phyloP scores from a whole-genome alignment of 2,888 invertebrate genomes.

The Branchellion lobata region DNA sequence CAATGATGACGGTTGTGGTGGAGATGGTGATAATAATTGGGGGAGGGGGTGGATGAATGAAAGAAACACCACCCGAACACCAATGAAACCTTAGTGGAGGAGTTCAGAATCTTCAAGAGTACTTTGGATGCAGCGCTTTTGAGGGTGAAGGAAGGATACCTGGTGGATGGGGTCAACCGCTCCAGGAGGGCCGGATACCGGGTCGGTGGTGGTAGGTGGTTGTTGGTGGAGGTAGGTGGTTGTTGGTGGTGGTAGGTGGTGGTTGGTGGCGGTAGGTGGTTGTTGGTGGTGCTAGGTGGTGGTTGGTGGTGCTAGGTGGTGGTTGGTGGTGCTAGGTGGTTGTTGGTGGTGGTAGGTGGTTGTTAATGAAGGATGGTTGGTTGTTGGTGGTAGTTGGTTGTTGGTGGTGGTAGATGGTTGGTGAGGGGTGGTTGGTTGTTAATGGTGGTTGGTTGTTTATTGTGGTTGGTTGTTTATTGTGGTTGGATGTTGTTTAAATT shows the following conservation, averaged over 20 bases:
- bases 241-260: not conserved
- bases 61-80: too few relatives aligned
- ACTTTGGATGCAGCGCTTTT: not conserved
- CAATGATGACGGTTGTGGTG: too few relatives aligned
- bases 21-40: too few relatives aligned
- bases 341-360: too few relatives aligned
- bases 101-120: not conserved
- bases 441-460: too few relatives aligned
- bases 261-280: not conserved
- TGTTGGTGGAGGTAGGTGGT: not conserved
- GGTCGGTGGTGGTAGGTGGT: not conserved
- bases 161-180: not conserved
- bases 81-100: not conserved
- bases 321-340: too few relatives aligned
- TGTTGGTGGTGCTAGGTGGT: not conserved
- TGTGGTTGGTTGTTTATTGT: too few relatives aligned
- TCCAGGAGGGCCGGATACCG: not conserved
- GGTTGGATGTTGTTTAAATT: too few relatives aligned
- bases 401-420: not conserved
- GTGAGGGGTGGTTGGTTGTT: too few relatives aligned
- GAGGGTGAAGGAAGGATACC: not conserved
- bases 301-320: not conserved
- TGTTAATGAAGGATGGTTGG: too few relatives aligned
- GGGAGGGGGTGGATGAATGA: too few relatives aligned
- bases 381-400: not conserved